Percentiles rank a stretch among this genome's conserved stretches.
phyloP scores from a whole-genome alignment of 35 echinoderm and acorn worm species.

The Nesometra sesokonis region DNA sequence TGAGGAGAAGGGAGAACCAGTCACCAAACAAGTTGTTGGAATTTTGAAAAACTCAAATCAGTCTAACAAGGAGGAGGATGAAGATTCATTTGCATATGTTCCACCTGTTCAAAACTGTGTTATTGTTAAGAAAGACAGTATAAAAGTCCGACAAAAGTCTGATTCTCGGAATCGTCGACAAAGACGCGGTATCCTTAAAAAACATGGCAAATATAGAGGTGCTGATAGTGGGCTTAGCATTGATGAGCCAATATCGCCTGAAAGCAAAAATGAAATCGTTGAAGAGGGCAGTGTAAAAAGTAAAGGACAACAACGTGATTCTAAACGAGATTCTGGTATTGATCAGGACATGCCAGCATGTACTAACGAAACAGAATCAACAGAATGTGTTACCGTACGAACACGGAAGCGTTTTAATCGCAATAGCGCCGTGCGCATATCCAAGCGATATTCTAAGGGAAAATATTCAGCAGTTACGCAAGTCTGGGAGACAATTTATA shows the following conservation, averaged over 20 bases:
- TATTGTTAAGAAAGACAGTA: slow-evolving; percentile 15
- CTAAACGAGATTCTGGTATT: slow-evolving; percentile 21
- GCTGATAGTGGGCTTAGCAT: slow-evolving; percentile 41
- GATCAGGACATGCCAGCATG: slow-evolving; percentile 17
- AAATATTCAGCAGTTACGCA: slow-evolving; percentile 69
- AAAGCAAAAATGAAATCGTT: not conserved
- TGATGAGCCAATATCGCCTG: slow-evolving; percentile 6
- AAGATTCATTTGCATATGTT: not conserved
- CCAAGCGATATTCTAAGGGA: slow-evolving; percentile 53
- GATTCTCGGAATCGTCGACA: not conserved
- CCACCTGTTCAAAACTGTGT: not conserved
- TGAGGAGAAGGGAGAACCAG: slow-evolving; percentile 6
- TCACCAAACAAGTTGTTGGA: not conserved
- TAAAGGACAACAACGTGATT: not conserved
- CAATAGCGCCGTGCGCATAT: slow-evolving; percentile 25
- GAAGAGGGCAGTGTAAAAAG: not conserved
- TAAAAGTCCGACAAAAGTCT: slow-evolving; percentile 13
- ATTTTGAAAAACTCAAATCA: slow-evolving; percentile 52
- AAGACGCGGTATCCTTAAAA: slow-evolving; percentile 39
- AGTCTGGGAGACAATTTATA: slow-evolving; percentile 74
- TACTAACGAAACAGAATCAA: slow-evolving; percentile 6
- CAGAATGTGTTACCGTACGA: not conserved
- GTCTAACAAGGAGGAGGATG: slow-evolving; percentile 1
- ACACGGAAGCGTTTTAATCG: slow-evolving; percentile 6
- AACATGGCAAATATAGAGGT: slow-evolving; percentile 21